Evolutionary conservation across 2,888 invertebrate genomes (phyloP), one percentile per base, ranked within the genome.

Genomic region (Byasa hedistus): DNA sequence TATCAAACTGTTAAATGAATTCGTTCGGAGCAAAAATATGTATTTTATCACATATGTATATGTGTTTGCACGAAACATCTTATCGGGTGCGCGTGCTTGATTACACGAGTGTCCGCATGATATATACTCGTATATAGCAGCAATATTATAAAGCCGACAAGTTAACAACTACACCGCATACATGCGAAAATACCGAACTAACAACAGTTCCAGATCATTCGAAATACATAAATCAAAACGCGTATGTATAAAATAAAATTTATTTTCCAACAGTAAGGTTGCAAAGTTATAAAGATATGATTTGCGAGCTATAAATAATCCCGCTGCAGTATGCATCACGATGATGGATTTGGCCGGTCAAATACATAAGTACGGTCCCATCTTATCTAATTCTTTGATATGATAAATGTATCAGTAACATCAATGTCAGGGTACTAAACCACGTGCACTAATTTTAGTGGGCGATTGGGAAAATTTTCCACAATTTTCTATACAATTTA

Each of bases 351-450:
- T 44, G 19, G 2, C 10, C 15, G 12, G 44, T 15, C 17, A 44
- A 44, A 44, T 15, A 17, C 17, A 10, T 3, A 44, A 15, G 4
- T 19, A 17, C 44, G 12, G 1, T 4, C 19, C 10, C 2, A 17
- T 15, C 44, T 44, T 44, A 44, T 44, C 44, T 15, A 44, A 44
- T 17, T 44, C 44, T 44, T 44, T 15, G 19, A 44, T 44, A 17
- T 44, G 44, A 44, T 57, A 32, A 54, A 54, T n/a, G 27, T 32
- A 32, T 32, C 57, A 32, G 32, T 10, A 22, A 68, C 64, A 65
- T 68, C 70, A 71, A 71, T 70, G 69, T 65, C 71, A 71, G 39
- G 22, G 24, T 63, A 61, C 67, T 59, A 52, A 52, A 51, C 60
- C 60, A 51, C 48, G 60, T 56, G 48, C 1, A 15, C 10, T 44